Percentiles rank a stretch among this genome's conserved stretches.
Evolutionary conservation across 2,113 vertebrate species (phyloP).

Genomic region (Charadrius vociferus): DNA sequence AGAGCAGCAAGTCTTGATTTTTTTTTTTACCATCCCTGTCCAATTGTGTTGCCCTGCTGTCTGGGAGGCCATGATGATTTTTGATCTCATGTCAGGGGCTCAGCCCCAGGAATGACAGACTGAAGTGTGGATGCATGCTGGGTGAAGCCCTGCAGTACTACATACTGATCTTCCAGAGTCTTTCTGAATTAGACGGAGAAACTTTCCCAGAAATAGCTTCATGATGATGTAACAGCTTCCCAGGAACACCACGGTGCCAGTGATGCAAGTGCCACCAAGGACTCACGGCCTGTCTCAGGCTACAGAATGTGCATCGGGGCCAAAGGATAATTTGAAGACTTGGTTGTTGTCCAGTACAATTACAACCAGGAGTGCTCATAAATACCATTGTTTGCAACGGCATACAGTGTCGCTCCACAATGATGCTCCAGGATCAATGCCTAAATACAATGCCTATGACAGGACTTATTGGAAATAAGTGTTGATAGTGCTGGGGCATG

Average conservation of each 20-base stretch:
- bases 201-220: neutral
- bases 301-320: neutral
- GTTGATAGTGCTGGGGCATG: neutral
- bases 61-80: neutral
- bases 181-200: neutral
- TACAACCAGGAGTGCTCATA: neutral
- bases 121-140: neutral
- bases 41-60: neutral
- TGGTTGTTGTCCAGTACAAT: neutral
- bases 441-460: rapidly evolving
- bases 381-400: neutral
- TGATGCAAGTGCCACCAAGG: neutral
- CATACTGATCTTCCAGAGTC: neutral
- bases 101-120: neutral
- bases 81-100: neutral
- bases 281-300: neutral
- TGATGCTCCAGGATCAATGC: neutral
- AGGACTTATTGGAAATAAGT: neutral
- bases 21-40: neutral
- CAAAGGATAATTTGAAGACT: neutral
- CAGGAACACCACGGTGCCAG: neutral
- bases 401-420: neutral
- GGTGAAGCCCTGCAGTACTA: neutral
- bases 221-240: neutral
- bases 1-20: neutral